These are phyloP conservation scores for Hypomesus transpacificus DNA, from an alignment of 2,113 vertebrate species.

Conservation along the genomic window DNA sequence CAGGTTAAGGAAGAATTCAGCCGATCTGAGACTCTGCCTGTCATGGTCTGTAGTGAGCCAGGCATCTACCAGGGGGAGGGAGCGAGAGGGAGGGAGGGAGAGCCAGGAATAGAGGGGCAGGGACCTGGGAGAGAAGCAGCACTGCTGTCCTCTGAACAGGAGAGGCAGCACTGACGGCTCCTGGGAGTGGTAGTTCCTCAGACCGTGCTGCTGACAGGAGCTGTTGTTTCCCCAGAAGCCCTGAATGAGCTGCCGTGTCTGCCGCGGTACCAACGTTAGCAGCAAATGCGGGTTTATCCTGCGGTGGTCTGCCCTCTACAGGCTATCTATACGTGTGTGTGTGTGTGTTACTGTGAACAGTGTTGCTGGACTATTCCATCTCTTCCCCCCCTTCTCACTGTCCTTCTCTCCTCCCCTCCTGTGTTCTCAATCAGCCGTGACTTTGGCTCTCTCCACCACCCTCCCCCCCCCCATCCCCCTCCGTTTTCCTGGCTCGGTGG, in stretches of 20 bases:
- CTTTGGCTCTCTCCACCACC: constrained; percentile 28
- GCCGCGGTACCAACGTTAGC: neutral
- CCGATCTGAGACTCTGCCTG: too few species aligned
- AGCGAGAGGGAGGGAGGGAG: neutral
- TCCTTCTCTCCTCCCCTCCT: neutral
- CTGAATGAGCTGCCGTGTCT: constrained; percentile 27
- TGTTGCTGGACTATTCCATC: too few species aligned
- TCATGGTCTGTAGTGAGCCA: too few species aligned
- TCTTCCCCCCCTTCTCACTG: constrained; percentile 9
- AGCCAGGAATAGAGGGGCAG: neutral
- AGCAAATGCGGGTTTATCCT: neutral
- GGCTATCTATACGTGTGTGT: constrained; percentile 19
- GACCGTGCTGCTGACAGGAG: constrained; percentile 24
- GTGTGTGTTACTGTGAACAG: constrained; percentile 12
- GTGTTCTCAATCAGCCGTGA: constrained; percentile 43
- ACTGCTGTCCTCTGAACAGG: neutral
- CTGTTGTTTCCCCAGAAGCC: constrained; percentile 16
- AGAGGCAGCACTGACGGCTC: constrained; percentile 1
- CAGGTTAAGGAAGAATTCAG: too few species aligned
- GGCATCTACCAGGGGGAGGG: neutral
- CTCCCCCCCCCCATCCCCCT: constrained; percentile 8
- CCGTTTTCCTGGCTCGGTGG: constrained; percentile 52
- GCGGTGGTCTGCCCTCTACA: constrained; percentile 43
- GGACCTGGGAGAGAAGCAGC: neutral
- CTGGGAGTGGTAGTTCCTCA: constrained; percentile 14